These are phyloP conservation scores for Dione juno DNA, from an alignment of 2,888 invertebrate species.

Conservation along the genomic window DNA sequence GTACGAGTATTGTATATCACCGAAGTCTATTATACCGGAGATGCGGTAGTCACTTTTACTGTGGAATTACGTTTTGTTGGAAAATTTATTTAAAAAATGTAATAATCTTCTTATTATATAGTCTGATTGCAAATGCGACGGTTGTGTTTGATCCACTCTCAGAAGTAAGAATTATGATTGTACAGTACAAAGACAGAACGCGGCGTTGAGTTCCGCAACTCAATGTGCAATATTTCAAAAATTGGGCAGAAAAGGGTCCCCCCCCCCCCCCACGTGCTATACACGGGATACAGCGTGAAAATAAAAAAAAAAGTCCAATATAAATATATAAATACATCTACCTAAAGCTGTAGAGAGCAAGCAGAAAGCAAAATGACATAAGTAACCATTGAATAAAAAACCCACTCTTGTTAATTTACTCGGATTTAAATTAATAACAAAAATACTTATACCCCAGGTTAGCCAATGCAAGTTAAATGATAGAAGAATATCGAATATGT, in stretches of 20 bases:
- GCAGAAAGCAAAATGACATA: not conserved
- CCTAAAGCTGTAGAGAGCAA: conserved; percentile 2
- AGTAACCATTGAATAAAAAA: not conserved
- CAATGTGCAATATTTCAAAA: too few species aligned
- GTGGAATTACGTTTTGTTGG: too few species aligned
- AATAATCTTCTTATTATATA: too few species aligned
- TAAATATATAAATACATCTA: too few species aligned
- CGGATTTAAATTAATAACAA: not conserved
- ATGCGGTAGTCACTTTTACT: conserved; percentile 82
- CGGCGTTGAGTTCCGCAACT: not conserved
- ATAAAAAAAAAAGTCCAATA: too few species aligned
- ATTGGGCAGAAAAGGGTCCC: too few species aligned
- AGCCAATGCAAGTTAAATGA: conserved; percentile 53
- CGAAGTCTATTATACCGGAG: conserved; percentile 92
- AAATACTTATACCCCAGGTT: conserved; percentile 38
- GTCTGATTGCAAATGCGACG: not conserved
- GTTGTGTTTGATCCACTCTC: not conserved
- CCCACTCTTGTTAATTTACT: conserved; percentile 14
- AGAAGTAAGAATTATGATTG: too few species aligned
- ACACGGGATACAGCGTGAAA: not conserved
- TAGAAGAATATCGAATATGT: conserved; percentile 11
- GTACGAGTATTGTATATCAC: conserved; percentile 89
- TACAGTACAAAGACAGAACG: too few species aligned
- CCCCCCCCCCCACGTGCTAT: too few species aligned
- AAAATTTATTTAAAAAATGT: too few species aligned